Evolutionary conservation across 2,113 vertebrate genomes (phyloP), one percentile per base, ranked within the genome.

Genomic region (Gila orcuttii): DNA sequence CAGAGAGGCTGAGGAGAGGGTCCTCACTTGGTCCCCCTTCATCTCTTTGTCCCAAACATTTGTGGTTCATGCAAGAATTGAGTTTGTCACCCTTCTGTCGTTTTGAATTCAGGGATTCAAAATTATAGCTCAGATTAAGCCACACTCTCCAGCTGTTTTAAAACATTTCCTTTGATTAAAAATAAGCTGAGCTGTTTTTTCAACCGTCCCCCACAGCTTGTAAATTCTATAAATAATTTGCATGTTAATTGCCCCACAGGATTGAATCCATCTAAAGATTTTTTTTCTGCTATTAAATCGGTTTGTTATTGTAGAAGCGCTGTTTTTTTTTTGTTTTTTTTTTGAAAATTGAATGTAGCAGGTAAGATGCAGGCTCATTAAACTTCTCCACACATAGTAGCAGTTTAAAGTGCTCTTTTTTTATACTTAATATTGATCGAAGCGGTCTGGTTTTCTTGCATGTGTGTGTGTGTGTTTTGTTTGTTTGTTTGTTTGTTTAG

Each of bases 181-280:
- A 83, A 73, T 79, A 42, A 39, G 82, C 50, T n/a, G 28, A 42
- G 11, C 17, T 59, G 15, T 19, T 55, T 68, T 59, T 15, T 17
- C 13, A 23, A 59, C 23, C 23, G 0, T 73, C 50, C 11, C 33
- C 33, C 68, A 55, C 21, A 15, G 82, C 66, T 83, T 83, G 82
- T 83, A 83, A 83, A 83, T 83, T 73, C 68, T 83, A 59, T 59
- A 83, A 83, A 83, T 74, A 83, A 83, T 83, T 83, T 73, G 68
- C 82, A 83, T 74, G 50, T 59, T 83, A 83, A 83, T 83, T 59
- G 82, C 52, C 82, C 68, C 52, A 73, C 66, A 36, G 82, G 52
- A 83, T 19, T 28, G 50, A 83, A 71, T 83, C 50, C 23, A 83
- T 83, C 52, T 69, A 69, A 82, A 82, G 82, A 57, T 42, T 42